Evolutionary conservation across 2,113 vertebrate genomes (phyloP), one percentile per base, ranked within the genome.

Genomic region (Tamias sibiricus): DNA sequence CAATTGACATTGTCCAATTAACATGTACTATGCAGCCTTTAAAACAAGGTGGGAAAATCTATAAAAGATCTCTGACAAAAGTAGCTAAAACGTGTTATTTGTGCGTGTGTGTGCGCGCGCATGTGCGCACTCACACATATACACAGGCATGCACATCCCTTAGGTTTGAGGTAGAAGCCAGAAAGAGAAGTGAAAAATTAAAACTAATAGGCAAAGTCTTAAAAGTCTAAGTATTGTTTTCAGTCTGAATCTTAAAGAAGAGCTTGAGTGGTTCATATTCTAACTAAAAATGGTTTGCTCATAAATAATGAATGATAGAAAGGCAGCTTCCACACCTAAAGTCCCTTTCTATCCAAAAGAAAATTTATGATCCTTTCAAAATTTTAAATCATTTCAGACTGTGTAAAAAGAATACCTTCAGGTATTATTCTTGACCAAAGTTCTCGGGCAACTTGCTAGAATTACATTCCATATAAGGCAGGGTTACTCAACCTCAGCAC

Each of bases 281-380:
- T 91, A 17, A 80, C 88, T 92, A 94, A 98, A 98, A 98, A 97
- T 57, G 86, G 52, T 94, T 96, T 86, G 59, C 93, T 97, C 75
- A 84, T 97, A 95, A 98, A 98, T 96, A 97, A 97, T 96, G 69
- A 93, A 97, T 76, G 80, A 82, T 71, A 83, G 79, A 90, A 96
- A 95, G 82, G 79, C 91, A 83, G 91, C 68, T 76, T 75, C 85
- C 81, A 82, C 90, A 95, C 88, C 94, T 88, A 77, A 94, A 96
- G 77, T 87, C 68, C 85, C 94, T 91, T 95, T 93, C 91, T 40
- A 84, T 95, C 64, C 83, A 69, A 94, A 95, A 97, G 92, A n/a
- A 97, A 97, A 97, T 97, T 97, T 97, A 97, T 93, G 94, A 77
- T 80, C 62, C n/a, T 86, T 97, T 97, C 96, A 96, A 95, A 93